Conservation (phyloP, 2,888 invertebrate genomes). For the Aplocera efformata region DNA sequence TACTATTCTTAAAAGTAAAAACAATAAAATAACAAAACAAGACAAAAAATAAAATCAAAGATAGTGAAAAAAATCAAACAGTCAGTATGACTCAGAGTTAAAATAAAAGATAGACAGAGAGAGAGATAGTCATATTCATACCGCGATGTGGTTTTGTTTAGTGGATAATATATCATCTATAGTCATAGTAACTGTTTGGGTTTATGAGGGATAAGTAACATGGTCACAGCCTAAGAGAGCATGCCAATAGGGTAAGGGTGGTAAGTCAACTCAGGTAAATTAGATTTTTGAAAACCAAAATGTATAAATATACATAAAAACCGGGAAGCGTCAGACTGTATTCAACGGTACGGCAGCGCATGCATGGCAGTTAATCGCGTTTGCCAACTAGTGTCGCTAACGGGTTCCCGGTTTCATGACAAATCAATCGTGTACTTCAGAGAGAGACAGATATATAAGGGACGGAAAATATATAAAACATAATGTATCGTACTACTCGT, state of each 20-base stretch:
- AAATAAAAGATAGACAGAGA: slow-evolving; percentile 73
- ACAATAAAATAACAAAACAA: slow-evolving; percentile 45
- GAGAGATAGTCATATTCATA: slow-evolving; percentile 74
- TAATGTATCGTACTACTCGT: slow-evolving; percentile 30
- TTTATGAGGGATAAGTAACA: slow-evolving; percentile 74
- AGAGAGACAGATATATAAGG: slow-evolving; percentile 31
- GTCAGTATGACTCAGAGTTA: slow-evolving; percentile 77
- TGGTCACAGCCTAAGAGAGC: slow-evolving; percentile 75
- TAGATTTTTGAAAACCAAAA: slow-evolving; percentile 32
- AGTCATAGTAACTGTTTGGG: slow-evolving; percentile 78
- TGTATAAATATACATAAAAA: slow-evolving; percentile 36
- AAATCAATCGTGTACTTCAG: slow-evolving; percentile 35
- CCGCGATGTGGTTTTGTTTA: slow-evolving; percentile 70
- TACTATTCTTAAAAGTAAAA: slow-evolving; percentile 62
- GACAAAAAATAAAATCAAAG: slow-evolving; percentile 45
- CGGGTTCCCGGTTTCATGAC: slow-evolving; percentile 62
- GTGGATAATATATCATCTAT: slow-evolving; percentile 43
- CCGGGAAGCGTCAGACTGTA: slow-evolving; percentile 71
- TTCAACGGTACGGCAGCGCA: slow-evolving; percentile 53
- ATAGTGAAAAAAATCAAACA: slow-evolving; percentile 71
- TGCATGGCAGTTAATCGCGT: slow-evolving; percentile 58
- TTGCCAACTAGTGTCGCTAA: slow-evolving; percentile 35
- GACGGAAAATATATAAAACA: slow-evolving; percentile 30
- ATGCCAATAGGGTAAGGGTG: slow-evolving; percentile 67
- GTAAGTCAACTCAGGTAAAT: slow-evolving; percentile 59